Conservation (phyloP, 35 echinoderm and acorn worm species). For the Amphiura filiformis region DNA sequence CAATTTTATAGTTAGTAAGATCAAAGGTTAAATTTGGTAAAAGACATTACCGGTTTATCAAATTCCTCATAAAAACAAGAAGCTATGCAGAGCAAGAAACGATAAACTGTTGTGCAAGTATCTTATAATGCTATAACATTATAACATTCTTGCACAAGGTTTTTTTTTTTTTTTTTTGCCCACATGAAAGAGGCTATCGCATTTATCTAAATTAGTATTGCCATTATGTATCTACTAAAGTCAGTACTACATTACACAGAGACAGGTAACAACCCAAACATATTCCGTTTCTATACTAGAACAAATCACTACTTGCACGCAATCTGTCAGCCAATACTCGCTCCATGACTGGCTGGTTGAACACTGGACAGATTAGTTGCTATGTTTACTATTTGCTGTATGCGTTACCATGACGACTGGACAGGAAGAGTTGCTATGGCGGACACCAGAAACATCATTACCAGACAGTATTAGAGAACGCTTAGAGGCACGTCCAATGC, state of each 20-base stretch:
- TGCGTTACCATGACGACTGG: slow-evolving; percentile 6
- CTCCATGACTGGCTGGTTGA: too few relatives aligned
- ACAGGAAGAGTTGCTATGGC: slow-evolving; percentile 1
- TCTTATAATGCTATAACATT: background rate
- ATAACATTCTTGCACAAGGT: background rate
- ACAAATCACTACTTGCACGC: background rate
- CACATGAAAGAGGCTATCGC: background rate
- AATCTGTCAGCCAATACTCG: background rate
- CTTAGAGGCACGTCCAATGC: background rate
- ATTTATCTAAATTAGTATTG: slow-evolving; percentile 1
- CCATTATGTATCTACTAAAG: background rate
- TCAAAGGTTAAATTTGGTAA: background rate
- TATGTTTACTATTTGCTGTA: slow-evolving; percentile 9
- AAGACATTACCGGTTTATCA: background rate
- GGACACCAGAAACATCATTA: slow-evolving; percentile 1
- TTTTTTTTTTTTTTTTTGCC: background rate
- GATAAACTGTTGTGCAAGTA: background rate
- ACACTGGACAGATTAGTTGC: background rate
- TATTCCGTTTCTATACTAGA: background rate
- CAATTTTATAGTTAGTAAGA: background rate
- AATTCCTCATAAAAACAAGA: background rate
- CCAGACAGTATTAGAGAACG: slow-evolving; percentile 13
- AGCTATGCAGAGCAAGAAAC: background rate
- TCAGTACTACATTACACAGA: background rate
- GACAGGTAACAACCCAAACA: background rate